Evolutionary conservation across 2,888 invertebrate genomes (phyloP).

Genomic region (Anodontia alba): DNA sequence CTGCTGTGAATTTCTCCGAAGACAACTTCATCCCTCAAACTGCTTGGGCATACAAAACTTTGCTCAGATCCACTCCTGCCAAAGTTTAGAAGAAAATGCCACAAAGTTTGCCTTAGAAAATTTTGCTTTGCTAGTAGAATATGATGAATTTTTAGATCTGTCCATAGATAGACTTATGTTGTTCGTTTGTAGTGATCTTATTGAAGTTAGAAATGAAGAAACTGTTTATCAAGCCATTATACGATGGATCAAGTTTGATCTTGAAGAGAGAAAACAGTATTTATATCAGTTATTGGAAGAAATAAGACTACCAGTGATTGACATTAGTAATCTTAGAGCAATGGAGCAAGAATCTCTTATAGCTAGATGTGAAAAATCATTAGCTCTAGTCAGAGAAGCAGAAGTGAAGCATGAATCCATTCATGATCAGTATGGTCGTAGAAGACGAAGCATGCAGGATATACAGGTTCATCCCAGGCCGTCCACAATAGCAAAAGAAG

Average conservation of each 20-base stretch:
- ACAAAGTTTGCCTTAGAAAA: slow-evolving; percentile 82
- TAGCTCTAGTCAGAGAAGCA: slow-evolving; percentile 77
- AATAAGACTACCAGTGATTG: slow-evolving; percentile 80
- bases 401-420: slow-evolving; percentile 77
- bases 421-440: slow-evolving; percentile 78
- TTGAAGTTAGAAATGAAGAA: slow-evolving; percentile 83
- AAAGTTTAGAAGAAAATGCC: slow-evolving; percentile 78
- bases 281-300: slow-evolving; percentile 75
- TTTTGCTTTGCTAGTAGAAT: slow-evolving; percentile 81
- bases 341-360: slow-evolving; percentile 78
- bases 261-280: slow-evolving; percentile 73
- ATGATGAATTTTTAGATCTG: slow-evolving; percentile 82
- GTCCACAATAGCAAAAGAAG: slow-evolving; percentile 84
- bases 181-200: slow-evolving; percentile 82
- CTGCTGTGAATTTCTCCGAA: slow-evolving; percentile 81
- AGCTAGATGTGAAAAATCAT: slow-evolving; percentile 73
- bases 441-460: slow-evolving; percentile 82
- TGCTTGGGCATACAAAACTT: slow-evolving; percentile 84
- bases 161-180: slow-evolving; percentile 75
- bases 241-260: slow-evolving; percentile 81
- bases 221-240: slow-evolving; percentile 82
- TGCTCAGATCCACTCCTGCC: slow-evolving; percentile 83
- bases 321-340: slow-evolving; percentile 74
- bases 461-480: slow-evolving; percentile 80
- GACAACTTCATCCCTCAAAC: slow-evolving; percentile 83